These are phyloP conservation scores for Tetragnatha montana DNA, from an alignment of 2,888 invertebrate genomes.

Conservation along the genomic window DNA sequence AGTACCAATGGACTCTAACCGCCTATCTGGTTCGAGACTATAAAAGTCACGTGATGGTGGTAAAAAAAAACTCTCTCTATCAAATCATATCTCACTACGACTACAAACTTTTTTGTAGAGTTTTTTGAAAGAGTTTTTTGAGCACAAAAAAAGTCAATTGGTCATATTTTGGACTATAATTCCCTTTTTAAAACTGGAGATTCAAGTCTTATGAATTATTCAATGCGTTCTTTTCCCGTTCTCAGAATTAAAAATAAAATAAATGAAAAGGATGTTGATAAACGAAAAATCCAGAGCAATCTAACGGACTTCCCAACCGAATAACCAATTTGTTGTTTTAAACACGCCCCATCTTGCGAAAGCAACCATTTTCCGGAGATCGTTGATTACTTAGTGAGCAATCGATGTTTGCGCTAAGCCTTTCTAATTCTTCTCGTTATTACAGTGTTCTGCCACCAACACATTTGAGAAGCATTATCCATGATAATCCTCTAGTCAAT, in stretches of 20 bases:
- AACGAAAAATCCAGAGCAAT: background rate
- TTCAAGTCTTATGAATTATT: too few relatives aligned
- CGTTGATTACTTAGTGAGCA: slow-evolving; percentile 7
- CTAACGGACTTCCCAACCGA: background rate
- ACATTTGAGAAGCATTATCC: slow-evolving; percentile 2
- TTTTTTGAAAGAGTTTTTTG: too few relatives aligned
- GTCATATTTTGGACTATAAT: too few relatives aligned
- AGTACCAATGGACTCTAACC: too few relatives aligned
- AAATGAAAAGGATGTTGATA: background rate
- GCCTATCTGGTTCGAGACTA: too few relatives aligned
- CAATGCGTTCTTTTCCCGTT: background rate
- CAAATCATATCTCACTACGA: too few relatives aligned
- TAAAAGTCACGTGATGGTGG: too few relatives aligned
- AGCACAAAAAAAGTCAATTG: too few relatives aligned
- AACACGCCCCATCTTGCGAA: background rate
- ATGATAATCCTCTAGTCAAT: background rate
- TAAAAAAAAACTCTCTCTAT: too few relatives aligned
- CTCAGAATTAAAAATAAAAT: background rate
- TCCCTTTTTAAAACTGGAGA: too few relatives aligned
- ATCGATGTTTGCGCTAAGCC: background rate
- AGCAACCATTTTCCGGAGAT: background rate
- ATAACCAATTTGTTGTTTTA: background rate
- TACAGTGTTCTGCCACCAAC: background rate
- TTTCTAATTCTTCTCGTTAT: slow-evolving; percentile 11
- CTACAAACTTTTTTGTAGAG: too few relatives aligned